These are phyloP conservation scores for Prunella strophiata DNA, from an alignment of 2,797 vertebrate species.

Conservation along the genomic window DNA sequence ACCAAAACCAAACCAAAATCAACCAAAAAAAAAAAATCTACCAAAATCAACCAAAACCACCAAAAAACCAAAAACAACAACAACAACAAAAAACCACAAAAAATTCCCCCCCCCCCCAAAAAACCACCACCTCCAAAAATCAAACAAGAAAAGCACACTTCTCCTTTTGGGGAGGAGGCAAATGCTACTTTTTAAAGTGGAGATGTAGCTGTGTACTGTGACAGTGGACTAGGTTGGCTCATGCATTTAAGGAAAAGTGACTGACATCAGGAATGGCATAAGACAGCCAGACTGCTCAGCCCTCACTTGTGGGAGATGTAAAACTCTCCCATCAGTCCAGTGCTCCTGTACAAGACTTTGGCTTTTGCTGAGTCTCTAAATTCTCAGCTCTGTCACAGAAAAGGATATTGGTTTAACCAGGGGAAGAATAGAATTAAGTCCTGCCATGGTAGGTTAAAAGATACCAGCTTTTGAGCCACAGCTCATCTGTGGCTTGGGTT, in stretches of 20 bases:
- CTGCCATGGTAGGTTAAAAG: neutral
- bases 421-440: neutral
- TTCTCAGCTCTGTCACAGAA: neutral
- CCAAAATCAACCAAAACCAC: too few species aligned
- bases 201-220: neutral
- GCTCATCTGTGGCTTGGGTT: neutral
- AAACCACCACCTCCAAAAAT: neutral
- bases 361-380: neutral
- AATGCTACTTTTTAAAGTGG: neutral
- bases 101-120: rapidly evolving
- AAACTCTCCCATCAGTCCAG: neutral
- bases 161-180: neutral
- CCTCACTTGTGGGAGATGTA: rapidly evolving
- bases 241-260: neutral
- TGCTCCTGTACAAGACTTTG: neutral
- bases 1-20: neutral
- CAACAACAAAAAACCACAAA: neutral
- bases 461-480: neutral
- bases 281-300: neutral
- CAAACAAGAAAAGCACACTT: neutral
- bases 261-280: neutral
- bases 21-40: too few species aligned
- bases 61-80: too few species aligned
- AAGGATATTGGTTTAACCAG: neutral
- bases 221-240: neutral